Evolutionary conservation across 2,888 invertebrate species (phyloP).

Genomic region (Stenurella melanura): DNA sequence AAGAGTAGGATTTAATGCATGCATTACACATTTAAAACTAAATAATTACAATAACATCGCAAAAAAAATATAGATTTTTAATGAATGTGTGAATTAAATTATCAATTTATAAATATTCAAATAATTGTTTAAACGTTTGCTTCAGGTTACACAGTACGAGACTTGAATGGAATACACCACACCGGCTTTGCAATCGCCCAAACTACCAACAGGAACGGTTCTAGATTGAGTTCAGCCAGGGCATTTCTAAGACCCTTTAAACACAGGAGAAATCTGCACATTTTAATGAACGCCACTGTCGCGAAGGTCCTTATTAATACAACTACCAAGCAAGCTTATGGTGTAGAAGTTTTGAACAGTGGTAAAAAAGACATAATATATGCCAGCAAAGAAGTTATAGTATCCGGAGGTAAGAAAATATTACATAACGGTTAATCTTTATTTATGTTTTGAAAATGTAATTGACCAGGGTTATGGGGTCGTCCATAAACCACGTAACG

Average conservation of each 20-base stretch:
- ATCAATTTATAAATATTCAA: too few species aligned
- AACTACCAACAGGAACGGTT: conserved; percentile 90
- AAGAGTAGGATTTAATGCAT: too few species aligned
- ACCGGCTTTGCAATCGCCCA: conserved; percentile 93
- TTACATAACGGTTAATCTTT: not conserved
- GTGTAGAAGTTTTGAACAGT: conserved; percentile 81
- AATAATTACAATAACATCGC: too few species aligned
- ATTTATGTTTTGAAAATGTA: too few species aligned
- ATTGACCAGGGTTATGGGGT: not conserved
- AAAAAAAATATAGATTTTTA: too few species aligned
- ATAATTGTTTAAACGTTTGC: conserved; percentile 18
- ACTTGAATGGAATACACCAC: conserved; percentile 87
- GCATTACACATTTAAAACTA: too few species aligned
- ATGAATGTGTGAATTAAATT: too few species aligned
- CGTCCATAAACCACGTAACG: too few species aligned
- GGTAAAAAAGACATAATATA: conserved; percentile 78
- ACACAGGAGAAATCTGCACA: conserved; percentile 85
- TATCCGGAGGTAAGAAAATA: conserved; percentile 73
- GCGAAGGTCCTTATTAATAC: conserved; percentile 85
- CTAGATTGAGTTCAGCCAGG: conserved; percentile 86
- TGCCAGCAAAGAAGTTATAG: conserved; percentile 82
- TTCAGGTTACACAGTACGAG: conserved; percentile 83
- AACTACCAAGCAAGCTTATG: conserved; percentile 83
- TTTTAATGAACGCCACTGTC: conserved; percentile 89
- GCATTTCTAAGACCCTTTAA: conserved; percentile 89